A percentile compares a stretch with the other conserved stretches of the same genome.
Evolutionary conservation across 2,113 vertebrate genomes (phyloP).

Genomic region (Cairina moschata): DNA sequence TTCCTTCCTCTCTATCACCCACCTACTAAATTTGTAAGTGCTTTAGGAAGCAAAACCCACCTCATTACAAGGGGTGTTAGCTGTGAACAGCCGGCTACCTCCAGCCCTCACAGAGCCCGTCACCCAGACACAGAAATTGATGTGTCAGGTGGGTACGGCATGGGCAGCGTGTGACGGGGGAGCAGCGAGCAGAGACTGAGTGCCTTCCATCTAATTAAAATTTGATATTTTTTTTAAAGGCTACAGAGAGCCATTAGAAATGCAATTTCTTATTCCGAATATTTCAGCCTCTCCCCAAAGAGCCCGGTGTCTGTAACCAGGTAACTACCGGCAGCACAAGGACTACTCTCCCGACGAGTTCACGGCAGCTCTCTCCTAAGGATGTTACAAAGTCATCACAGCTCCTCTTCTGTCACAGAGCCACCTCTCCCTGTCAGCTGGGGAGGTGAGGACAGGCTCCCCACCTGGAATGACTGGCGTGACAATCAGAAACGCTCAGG

Average conservation of each 20-base stretch:
- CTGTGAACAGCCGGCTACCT: not conserved
- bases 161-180: not conserved
- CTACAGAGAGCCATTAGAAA: not conserved
- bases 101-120: not conserved
- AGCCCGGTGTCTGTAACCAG: not conserved
- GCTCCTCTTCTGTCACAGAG: not conserved
- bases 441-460: not conserved
- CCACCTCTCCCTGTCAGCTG: not conserved
- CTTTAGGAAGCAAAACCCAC: not conserved
- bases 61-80: not conserved
- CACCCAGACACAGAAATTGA: not conserved
- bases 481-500: not conserved
- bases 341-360: not conserved
- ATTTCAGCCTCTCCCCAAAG: not conserved
- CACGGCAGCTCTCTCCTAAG: not conserved
- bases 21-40: not conserved
- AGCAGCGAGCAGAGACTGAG: not conserved
- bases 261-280: not conserved
- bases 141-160: not conserved
- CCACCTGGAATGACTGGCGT: no score
- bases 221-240: not conserved
- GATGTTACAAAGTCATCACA: not conserved
- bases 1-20: not conserved
- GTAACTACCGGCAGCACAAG: not conserved
- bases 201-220: not conserved